Conservation (phyloP, 2,113 vertebrate genomes). For the Heptranchias perlo region DNA sequence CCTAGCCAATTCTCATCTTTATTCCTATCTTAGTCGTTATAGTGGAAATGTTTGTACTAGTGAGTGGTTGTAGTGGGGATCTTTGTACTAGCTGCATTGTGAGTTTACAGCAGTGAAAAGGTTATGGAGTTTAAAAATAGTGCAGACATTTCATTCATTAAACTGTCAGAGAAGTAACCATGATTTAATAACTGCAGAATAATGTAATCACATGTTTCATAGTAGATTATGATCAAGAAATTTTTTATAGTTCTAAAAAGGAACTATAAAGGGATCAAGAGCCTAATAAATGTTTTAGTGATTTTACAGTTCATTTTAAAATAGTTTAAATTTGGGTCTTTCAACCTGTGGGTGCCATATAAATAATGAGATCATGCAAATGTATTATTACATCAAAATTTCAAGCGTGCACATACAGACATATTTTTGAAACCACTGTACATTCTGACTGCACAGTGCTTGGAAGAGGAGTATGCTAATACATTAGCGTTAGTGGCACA, state of each 20-base stretch:
- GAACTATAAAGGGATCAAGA: constrained; percentile 1
- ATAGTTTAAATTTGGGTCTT: neutral
- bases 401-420: neutral
- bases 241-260: constrained; percentile 6
- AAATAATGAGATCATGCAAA: neutral
- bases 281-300: constrained; percentile 20
- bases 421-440: neutral
- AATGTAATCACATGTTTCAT: neutral
- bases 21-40: neutral
- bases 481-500: too few species aligned
- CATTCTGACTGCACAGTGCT: neutral
- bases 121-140: neutral
- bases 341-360: neutral
- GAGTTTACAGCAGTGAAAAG: neutral
- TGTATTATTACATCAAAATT: neutral
- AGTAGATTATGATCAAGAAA: constrained; percentile 2
- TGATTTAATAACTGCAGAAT: constrained; percentile 12
- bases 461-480: neutral
- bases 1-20: neutral
- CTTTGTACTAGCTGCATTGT: neutral
- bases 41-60: neutral
- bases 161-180: constrained; percentile 6
- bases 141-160: neutral
- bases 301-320: constrained; percentile 14
- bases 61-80: neutral